Conservation (phyloP, 92 coral and sea anemone species). For the Zoanthus sansibaricus region DNA sequence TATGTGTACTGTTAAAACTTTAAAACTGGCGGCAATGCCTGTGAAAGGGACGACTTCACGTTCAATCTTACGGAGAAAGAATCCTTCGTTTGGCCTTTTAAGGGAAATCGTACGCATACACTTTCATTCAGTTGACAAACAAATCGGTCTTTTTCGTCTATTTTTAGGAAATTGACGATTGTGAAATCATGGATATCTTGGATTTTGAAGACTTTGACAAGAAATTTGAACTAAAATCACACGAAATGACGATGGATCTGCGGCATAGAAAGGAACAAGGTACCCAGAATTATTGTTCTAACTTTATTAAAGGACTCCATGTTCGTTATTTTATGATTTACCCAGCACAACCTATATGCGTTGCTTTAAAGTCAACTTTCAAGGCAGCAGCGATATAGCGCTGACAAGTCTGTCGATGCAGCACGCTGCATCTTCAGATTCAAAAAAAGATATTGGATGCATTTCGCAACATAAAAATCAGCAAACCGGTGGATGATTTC, state of each 20-base stretch:
- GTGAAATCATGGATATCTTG: conserved; percentile 77
- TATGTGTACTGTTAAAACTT: not conserved
- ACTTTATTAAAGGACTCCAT: no score
- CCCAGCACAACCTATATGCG: no score
- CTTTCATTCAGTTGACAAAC: not conserved
- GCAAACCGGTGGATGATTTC: no score
- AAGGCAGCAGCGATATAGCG: no score
- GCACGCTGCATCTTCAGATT: no score
- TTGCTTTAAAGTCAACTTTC: no score
- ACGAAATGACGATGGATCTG: conserved; percentile 81
- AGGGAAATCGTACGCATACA: not conserved
- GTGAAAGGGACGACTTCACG: not conserved
- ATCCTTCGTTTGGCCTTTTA: no score
- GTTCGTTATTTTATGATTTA: no score
- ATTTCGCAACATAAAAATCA: no score
- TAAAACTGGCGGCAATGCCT: not conserved
- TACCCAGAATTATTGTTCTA: not conserved
- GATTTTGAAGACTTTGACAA: conserved; percentile 88
- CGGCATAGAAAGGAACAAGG: conserved; percentile 91
- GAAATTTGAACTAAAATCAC: conserved; percentile 82
- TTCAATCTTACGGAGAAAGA: not conserved
- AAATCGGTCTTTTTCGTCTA: not conserved
- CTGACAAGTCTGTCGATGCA: no score
- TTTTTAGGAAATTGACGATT: conserved; percentile 78
- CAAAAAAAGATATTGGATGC: no score